phyloP scores from a whole-genome alignment of 2,888 invertebrate species.

The Dioctria rufipes region DNA sequence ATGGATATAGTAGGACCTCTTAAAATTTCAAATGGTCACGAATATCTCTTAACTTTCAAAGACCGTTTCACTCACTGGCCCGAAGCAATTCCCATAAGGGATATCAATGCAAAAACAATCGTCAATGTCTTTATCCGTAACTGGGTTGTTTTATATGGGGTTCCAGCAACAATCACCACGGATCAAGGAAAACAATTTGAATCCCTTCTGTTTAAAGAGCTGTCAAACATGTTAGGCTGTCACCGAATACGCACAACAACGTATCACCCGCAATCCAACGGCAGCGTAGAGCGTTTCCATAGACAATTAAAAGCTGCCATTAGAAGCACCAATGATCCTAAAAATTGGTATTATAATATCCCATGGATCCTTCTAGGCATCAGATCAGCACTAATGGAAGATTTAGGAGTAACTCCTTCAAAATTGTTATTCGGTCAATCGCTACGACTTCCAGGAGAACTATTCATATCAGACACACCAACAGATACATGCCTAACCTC shows the following conservation, averaged over 20 bases:
- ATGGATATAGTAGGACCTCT: no score
- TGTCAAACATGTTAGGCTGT: background rate
- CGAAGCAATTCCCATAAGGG: background rate
- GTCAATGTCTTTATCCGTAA: background rate
- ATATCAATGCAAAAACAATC: background rate
- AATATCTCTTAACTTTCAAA: no score
- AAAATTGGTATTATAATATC: background rate
- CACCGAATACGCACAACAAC: slow-evolving; percentile 5
- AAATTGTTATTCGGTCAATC: background rate
- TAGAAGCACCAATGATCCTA: slow-evolving; percentile 4
- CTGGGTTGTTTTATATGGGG: background rate
- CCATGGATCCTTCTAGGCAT: slow-evolving; percentile 8
- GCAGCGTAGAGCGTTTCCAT: background rate
- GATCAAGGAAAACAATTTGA: no score
- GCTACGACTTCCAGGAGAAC: no score
- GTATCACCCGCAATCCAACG: slow-evolving; percentile 4
- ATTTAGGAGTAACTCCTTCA: no score
- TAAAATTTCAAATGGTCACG: no score
- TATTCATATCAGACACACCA: no score
- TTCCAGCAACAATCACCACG: no score
- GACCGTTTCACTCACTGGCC: slow-evolving; percentile 1
- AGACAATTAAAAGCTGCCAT: background rate
- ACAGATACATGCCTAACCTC: no score
- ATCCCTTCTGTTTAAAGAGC: background rate
- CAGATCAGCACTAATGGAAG: background rate